Conservation (phyloP, 1,140 invertebrate genomes). For the Lethrus apterus region DNA sequence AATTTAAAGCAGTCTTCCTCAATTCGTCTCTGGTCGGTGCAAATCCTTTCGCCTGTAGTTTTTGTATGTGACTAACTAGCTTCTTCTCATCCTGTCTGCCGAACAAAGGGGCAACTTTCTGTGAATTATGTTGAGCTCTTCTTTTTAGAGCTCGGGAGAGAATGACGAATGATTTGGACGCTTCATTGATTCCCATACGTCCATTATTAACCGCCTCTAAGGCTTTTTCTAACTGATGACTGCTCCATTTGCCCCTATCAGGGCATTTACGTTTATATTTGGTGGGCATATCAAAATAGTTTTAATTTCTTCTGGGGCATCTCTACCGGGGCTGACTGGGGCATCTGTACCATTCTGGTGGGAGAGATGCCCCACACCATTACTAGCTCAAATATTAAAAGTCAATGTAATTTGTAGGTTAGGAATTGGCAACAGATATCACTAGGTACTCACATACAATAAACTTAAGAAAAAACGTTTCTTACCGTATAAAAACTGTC, state of each 20-base stretch:
- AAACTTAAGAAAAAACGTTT: background rate
- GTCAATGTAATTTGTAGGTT: background rate
- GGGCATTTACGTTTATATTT: constrained; percentile 2
- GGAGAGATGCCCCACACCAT: background rate
- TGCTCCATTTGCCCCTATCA: constrained; percentile 1
- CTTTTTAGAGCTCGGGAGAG: constrained; percentile 10
- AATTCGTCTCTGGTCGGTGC: constrained; percentile 8
- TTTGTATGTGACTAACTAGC: constrained; percentile 21
- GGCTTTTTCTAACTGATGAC: background rate
- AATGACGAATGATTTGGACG: background rate
- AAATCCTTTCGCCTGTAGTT: constrained; percentile 18
- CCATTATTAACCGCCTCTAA: constrained; percentile 4
- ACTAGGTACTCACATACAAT: background rate
- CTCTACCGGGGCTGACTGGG: background rate
- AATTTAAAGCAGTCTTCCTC: constrained; percentile 20
- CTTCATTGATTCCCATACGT: background rate
- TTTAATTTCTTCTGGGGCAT: background rate
- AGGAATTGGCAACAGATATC: background rate
- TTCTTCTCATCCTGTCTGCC: constrained; percentile 18
- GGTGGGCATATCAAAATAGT: background rate
- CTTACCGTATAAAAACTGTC: background rate
- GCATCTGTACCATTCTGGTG: background rate
- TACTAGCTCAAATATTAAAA: background rate
- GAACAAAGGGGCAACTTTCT: background rate
- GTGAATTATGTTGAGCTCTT: no score